A percentile compares a stretch with the other conserved stretches of the same genome.
Conservation (phyloP, 2,888 invertebrate species). For the Lysandra bellargus region DNA sequence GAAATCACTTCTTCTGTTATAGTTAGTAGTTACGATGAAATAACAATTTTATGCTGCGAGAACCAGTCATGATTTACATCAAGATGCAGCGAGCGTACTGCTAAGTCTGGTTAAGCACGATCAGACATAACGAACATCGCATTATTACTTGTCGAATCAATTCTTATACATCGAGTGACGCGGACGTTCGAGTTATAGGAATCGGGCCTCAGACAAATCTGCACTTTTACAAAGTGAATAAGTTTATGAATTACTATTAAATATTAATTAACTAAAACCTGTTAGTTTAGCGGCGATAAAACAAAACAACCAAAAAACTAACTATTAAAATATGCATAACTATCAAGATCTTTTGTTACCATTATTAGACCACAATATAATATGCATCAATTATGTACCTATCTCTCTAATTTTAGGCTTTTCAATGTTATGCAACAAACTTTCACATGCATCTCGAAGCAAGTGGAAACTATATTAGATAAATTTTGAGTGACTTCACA, state of each 20-base stretch:
- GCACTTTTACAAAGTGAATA: background rate
- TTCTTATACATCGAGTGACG: background rate
- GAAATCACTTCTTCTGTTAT: background rate
- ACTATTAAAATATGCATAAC: background rate
- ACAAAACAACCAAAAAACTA: background rate
- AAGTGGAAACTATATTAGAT: background rate
- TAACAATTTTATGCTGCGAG: constrained; percentile 18
- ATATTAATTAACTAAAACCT: background rate
- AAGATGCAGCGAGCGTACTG: background rate
- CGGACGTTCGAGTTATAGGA: background rate
- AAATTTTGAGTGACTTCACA: background rate
- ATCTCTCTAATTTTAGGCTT: background rate
- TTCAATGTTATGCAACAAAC: background rate
- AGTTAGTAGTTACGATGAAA: background rate
- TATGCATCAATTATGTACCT: background rate
- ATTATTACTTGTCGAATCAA: background rate
- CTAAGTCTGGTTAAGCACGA: background rate
- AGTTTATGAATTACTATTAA: background rate
- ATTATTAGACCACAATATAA: too few relatives aligned
- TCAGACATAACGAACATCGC: background rate
- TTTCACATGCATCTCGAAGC: constrained; percentile 1
- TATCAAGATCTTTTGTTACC: background rate
- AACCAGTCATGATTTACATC: constrained; percentile 17
- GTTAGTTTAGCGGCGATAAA: background rate
- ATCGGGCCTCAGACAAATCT: background rate